These are phyloP conservation scores for Onychomys torridus DNA, from an alignment of 2,797 vertebrate species.

Conservation along the genomic window DNA sequence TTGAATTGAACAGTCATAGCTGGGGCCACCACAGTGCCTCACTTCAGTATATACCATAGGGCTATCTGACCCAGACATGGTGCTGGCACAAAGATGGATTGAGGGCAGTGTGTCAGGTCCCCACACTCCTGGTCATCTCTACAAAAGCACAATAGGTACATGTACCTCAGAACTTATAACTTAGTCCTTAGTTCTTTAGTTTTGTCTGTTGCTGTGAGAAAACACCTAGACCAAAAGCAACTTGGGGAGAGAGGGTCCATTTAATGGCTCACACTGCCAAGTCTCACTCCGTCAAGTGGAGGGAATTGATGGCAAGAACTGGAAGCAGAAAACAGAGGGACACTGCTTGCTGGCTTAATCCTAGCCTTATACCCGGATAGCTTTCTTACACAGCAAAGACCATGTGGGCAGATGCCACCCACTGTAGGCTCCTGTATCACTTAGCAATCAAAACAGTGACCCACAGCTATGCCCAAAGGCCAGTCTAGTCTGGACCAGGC, in stretches of 20 bases:
- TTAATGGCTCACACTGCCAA: background rate
- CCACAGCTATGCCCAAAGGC: background rate
- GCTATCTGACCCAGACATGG: background rate
- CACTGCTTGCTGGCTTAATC: background rate
- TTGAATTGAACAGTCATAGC: background rate
- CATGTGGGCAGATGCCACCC: background rate
- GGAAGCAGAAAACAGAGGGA: background rate
- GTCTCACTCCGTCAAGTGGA: background rate
- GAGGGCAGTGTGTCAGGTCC: background rate
- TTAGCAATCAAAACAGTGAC: background rate
- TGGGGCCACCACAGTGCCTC: background rate
- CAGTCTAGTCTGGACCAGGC: background rate
- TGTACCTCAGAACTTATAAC: background rate
- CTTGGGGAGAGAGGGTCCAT: background rate
- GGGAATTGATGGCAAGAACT: background rate
- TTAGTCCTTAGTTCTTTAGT: too few species aligned
- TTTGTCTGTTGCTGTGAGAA: background rate
- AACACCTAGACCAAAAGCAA: background rate
- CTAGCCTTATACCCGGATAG: background rate
- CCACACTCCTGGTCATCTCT: background rate
- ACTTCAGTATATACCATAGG: background rate
- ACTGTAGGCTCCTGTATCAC: background rate
- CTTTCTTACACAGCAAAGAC: background rate
- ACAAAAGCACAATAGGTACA: background rate
- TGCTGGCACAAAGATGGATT: background rate